phyloP scores from a whole-genome alignment of 2,888 invertebrate genomes.

The Orthosia gothica region DNA sequence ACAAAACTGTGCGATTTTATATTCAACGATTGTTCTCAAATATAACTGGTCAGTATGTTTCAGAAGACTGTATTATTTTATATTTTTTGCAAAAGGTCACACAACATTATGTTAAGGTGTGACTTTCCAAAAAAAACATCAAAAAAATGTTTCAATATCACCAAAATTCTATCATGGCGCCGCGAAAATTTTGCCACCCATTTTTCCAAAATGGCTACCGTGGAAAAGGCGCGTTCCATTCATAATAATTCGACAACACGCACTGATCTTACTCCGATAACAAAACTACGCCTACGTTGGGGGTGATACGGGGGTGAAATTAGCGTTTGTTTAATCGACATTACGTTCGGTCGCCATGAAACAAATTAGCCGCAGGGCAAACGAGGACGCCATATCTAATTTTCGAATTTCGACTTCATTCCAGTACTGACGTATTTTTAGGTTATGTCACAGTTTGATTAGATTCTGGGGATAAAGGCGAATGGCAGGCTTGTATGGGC shows the following conservation, averaged over 20 bases:
- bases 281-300: conserved; percentile 67
- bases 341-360: conserved; percentile 58
- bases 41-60: not conserved
- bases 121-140: not conserved
- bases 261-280: conserved; percentile 72
- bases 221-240: conserved; percentile 75
- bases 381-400: conserved; percentile 51
- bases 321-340: conserved; percentile 72
- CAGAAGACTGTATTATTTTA: not conserved
- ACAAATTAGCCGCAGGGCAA: conserved; percentile 52
- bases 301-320: conserved; percentile 69
- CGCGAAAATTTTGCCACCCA: conserved; percentile 69
- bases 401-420: conserved; percentile 41
- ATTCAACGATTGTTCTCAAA: conserved; percentile 35
- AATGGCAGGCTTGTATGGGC: too few relatives aligned
- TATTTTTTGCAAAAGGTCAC: not conserved
- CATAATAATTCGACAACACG: conserved; percentile 79
- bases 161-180: conserved; percentile 56
- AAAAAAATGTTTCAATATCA: not conserved
- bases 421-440: conserved; percentile 25
- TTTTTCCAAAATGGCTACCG: conserved; percentile 81
- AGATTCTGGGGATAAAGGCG: too few relatives aligned
- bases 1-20: conserved; percentile 42
- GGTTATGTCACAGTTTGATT: conserved; percentile 38
- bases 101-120: not conserved